Evolutionary conservation across 2,888 invertebrate genomes (phyloP), one percentile per base, ranked within the genome.

Genomic region (Papilio protenor): DNA sequence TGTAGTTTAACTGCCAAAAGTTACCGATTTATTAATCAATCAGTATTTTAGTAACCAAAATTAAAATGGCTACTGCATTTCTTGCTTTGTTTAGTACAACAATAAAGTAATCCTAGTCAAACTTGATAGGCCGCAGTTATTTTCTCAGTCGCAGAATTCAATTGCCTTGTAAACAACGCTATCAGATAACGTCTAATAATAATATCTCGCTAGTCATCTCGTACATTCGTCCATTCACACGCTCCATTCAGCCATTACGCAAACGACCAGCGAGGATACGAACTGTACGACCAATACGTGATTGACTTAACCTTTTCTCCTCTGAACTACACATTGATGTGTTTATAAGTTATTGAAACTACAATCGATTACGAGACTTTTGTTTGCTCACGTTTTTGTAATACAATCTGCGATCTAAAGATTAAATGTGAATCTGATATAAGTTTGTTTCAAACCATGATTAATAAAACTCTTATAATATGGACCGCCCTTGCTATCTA

Each of bases 301-400:
- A 75, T 75, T 71, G 75, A 78, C 33, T 77, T 74, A 74, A 77
- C 74, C 75, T 78, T 75, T 75, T 23, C 33, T 71, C 71, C 75
- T 78, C 45, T 75, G 61, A 40, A 75, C 75, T 78, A 75, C 52
- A 66, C 45, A 73, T 66, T 40, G 70, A 75, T 64, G 71, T 74
- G 69, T 77, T 61, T 49, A 52, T 71, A 70, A 70, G 18, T 33
- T 57, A 74, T 70, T 49, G 66, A 57, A 73, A 74, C 47, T 73
- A 69, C 12, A 66, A 77, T 40, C 55, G 73, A 27, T 57, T 69
- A 57, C 47, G 73, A 69, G 55, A 47, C n/a, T 47, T 55, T 73
- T 77, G 23, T 70, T 77, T 77, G 57, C 16, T 47, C 69, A 77
- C 69, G 69, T 73, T 73, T 73, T 57, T 45, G 52, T 73, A 73